Conservation (phyloP, 2,888 invertebrate species). For the Parnassius orleans region DNA sequence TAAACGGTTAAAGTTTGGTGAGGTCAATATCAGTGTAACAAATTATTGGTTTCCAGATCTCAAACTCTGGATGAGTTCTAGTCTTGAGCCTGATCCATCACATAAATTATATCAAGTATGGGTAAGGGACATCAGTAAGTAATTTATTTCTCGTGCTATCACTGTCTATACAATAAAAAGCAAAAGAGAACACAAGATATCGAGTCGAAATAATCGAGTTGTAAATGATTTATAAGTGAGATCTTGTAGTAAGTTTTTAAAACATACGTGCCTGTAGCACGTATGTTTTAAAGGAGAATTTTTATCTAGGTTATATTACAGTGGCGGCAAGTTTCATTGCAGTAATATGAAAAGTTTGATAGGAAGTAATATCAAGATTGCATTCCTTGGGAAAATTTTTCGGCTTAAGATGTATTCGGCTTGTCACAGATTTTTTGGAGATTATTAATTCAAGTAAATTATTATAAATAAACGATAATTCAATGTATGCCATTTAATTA, state of each 20-base stretch:
- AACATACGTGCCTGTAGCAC: too few species aligned
- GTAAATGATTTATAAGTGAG: background rate
- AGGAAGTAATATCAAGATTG: constrained; percentile 45
- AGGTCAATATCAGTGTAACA: too few species aligned
- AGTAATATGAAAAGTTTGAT: constrained; percentile 65
- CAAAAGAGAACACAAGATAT: background rate
- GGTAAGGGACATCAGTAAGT: too few species aligned
- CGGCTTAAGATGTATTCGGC: constrained; percentile 24
- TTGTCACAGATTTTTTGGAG: constrained; percentile 20
- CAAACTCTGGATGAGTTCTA: too few species aligned
- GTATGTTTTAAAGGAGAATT: constrained; percentile 35
- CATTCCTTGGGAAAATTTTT: constrained; percentile 35
- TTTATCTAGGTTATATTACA: constrained; percentile 61
- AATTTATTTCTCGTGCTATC: too few species aligned
- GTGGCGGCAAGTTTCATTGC: constrained; percentile 41
- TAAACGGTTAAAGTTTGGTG: too few species aligned
- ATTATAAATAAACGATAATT: background rate
- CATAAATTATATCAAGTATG: too few species aligned
- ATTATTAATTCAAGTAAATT: constrained; percentile 23
- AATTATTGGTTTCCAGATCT: too few species aligned
- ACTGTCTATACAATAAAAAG: too few species aligned
- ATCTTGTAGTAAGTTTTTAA: constrained; percentile 18
- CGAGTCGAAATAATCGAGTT: constrained; percentile 5
- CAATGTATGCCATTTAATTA: too few species aligned
- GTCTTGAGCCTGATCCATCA: too few species aligned